Evolutionary conservation across 2,797 vertebrate genomes (phyloP), one percentile per base, ranked within the genome.

Genomic region (Microctenopoma steveboyesi): DNA sequence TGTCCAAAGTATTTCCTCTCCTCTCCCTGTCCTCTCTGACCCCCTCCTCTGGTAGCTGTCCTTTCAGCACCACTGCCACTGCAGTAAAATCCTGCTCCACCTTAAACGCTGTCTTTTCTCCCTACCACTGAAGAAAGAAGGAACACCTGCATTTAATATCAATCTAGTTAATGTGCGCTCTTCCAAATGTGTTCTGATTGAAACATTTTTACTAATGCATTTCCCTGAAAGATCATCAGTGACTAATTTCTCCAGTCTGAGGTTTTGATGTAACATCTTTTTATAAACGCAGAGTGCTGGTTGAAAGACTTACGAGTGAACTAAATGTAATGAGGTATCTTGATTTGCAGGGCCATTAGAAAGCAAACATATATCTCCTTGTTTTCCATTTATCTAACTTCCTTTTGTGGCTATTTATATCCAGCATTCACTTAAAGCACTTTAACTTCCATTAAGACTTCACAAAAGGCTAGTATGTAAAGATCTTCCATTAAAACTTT

Each of bases 1-100:
- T 22, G 22, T 22, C 39, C 53, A 14, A 58, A 70, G 60, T 56
- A 27, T 66, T 70, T 53, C 28, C 60, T 72, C 35, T 58, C 43
- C 72, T 52, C 65, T 14, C 60, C 64, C 60, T 72, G 30, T 60
- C 39, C 72, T 52, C 69, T 14, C 60, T 65, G 48, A 56, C 63
- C 39, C 57, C 37, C 39, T 69, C 51, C 42, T 66, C 51, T 18
- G 11, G 60, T 74, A 57, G 75, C 84, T 84, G 83, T 87, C 69
- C 81, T 85, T 86, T 86, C 84, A 87, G 87, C 85, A 82, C 81
- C 76, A 69, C 53, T 60, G 50, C 72, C 83, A 86, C 74, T 85
- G 86, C 87, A 90, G 80, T 79, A 87, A 79, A 84, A 72, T 16
- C 59, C 59, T 53, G 37, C 59, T 78, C 65, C 64, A 30, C 65